These are phyloP conservation scores for Chrysopilus asiliformis DNA, from an alignment of 2,888 invertebrate genomes.

Conservation along the genomic window DNA sequence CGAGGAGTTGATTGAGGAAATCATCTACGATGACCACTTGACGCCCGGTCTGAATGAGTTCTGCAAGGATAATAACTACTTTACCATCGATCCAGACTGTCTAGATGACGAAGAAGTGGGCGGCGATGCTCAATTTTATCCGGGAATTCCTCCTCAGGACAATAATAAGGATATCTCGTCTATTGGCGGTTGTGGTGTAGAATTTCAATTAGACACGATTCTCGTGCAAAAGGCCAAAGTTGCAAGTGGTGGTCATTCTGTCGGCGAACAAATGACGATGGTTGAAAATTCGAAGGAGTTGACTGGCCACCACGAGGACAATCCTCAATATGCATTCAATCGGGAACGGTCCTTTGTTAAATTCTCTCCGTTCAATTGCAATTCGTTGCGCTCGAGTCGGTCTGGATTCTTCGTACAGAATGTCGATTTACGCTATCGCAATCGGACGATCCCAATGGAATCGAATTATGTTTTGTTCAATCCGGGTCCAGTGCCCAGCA, in stretches of 20 bases:
- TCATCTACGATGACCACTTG: constrained; percentile 31
- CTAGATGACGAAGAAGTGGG: neutral
- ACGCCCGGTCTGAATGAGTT: neutral
- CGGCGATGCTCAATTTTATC: neutral
- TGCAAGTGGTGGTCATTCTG: neutral
- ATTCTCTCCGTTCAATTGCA: constrained; percentile 29
- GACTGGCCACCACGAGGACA: neutral
- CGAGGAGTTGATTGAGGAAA: constrained; percentile 33
- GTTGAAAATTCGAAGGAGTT: neutral
- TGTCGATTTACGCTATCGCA: constrained; percentile 22
- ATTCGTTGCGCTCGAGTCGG: constrained; percentile 17
- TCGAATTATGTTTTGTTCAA: constrained; percentile 35
- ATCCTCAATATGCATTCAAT: constrained; percentile 22
- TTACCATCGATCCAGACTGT: constrained; percentile 30
- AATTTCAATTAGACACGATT: neutral
- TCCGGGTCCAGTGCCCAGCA: constrained; percentile 33
- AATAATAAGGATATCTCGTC: too few relatives aligned
- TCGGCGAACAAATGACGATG: neutral
- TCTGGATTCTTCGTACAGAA: constrained; percentile 8
- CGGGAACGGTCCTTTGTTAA: too few relatives aligned
- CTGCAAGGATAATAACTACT: constrained; percentile 25
- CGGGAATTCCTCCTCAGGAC: neutral
- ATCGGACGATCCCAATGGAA: constrained; percentile 33
- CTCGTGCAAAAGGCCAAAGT: neutral
- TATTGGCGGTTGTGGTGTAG: neutral